Conservation (phyloP, 2,797 vertebrate genomes). For the Hydrolagus colliei region DNA sequence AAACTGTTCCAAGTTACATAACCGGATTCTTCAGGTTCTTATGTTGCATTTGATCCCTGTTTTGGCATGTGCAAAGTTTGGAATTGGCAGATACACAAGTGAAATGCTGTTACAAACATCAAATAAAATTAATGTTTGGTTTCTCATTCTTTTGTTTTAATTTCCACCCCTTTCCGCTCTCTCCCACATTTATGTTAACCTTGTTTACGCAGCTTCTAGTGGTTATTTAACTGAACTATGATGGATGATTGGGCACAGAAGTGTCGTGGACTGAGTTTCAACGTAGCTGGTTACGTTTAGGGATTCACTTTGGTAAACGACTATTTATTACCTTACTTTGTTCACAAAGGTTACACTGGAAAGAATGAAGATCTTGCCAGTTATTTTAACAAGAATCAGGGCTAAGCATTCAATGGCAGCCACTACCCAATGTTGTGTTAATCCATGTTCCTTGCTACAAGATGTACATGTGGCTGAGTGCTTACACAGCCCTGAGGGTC, state of each 20-base stretch:
- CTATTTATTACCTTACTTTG: not conserved
- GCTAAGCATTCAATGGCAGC: not conserved
- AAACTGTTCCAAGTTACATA: slow-evolving; percentile 48
- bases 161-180: no score
- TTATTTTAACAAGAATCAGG: slow-evolving; percentile 18
- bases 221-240: slow-evolving; percentile 20
- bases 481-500: not conserved
- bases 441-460: not conserved
- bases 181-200: slow-evolving; percentile 5
- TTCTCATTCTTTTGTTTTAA: slow-evolving; percentile 44
- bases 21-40: slow-evolving; percentile 47
- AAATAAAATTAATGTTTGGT: slow-evolving; percentile 52
- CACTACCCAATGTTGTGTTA: not conserved
- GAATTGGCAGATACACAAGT: slow-evolving; percentile 47
- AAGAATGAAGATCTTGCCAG: not conserved
- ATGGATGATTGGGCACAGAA: not conserved
- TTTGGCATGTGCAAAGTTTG: slow-evolving; percentile 43
- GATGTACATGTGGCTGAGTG: not conserved
- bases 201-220: slow-evolving; percentile 8
- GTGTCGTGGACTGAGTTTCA: not conserved
- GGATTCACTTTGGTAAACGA: slow-evolving; percentile 9
- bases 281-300: not conserved
- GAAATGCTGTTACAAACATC: slow-evolving; percentile 49
- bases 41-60: slow-evolving; percentile 43
- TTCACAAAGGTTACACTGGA: slow-evolving; percentile 17